Conservation (phyloP, 1,140 invertebrate genomes). For the Cotesia typhae region DNA sequence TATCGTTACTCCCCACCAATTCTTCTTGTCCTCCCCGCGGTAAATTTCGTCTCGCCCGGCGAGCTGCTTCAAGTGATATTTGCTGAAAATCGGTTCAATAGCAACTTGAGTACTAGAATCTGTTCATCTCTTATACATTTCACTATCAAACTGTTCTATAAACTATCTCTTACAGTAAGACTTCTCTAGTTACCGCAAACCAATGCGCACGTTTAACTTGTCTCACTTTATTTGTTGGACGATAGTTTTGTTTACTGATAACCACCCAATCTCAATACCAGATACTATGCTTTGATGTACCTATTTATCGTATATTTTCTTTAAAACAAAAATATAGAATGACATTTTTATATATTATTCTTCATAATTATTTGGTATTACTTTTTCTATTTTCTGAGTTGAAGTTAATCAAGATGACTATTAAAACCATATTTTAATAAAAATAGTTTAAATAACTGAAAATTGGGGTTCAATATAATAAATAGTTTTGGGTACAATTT, state of each 20-base stretch:
- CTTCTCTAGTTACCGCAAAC: conserved; percentile 20
- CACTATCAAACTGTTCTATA: conserved; percentile 28
- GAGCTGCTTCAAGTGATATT: conserved; percentile 64
- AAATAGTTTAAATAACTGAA: too few relatives aligned
- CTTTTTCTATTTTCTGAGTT: too few relatives aligned
- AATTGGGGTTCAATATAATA: too few relatives aligned
- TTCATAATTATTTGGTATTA: too few relatives aligned
- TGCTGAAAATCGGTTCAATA: conserved; percentile 68
- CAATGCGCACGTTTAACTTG: conserved; percentile 16
- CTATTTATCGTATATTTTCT: not conserved
- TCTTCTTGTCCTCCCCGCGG: conserved; percentile 39
- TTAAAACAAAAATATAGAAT: not conserved
- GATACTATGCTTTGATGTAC: conserved; percentile 2
- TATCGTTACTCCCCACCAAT: conserved; percentile 15
- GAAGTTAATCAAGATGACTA: too few relatives aligned
- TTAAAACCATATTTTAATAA: too few relatives aligned
- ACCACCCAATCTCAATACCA: conserved; percentile 7
- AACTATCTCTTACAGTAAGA: not conserved
- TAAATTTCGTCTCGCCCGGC: conserved; percentile 46
- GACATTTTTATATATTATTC: too few relatives aligned
- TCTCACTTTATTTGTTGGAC: conserved; percentile 9
- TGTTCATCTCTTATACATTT: conserved; percentile 57
- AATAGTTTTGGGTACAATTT: too few relatives aligned
- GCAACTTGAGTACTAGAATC: conserved; percentile 66
- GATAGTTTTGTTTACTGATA: conserved; percentile 29